A percentile compares a stretch with the other conserved stretches of the same genome.
phyloP scores from a whole-genome alignment of 2,113 vertebrate species.

The Arizona elegans region DNA sequence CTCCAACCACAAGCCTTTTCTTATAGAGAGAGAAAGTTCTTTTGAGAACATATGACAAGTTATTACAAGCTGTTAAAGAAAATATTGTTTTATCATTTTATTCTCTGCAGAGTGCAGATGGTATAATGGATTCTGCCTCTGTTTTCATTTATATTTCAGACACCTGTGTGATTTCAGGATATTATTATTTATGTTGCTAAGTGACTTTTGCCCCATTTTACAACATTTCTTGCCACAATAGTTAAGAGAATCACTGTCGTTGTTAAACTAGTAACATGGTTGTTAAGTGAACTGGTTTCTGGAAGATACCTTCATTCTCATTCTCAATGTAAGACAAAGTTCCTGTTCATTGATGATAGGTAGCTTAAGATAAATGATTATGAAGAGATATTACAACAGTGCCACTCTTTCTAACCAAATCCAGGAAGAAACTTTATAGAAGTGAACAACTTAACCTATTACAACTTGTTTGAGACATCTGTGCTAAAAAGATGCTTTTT shows the following conservation, averaged over 20 bases:
- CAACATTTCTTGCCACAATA: too few relatives aligned
- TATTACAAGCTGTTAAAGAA: conserved; percentile 12
- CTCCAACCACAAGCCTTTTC: neutral
- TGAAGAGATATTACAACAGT: neutral
- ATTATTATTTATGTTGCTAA: neutral
- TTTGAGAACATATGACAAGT: neutral
- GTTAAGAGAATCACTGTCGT: too few relatives aligned
- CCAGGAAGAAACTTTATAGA: neutral
- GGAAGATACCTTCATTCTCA: neutral
- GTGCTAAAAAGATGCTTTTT: neutral
- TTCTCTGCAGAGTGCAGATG: neutral
- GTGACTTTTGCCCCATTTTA: too few relatives aligned
- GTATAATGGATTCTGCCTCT: neutral
- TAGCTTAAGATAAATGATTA: neutral
- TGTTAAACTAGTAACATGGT: too few relatives aligned
- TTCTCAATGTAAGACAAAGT: neutral
- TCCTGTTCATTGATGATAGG: neutral
- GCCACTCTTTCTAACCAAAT: neutral
- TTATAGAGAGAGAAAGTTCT: neutral
- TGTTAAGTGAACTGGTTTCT: neutral
- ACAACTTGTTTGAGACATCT: neutral
- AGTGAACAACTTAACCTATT: neutral
- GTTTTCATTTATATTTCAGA: conserved; percentile 9
- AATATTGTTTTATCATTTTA: conserved; percentile 5
- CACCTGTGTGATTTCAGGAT: conserved; percentile 2